phyloP scores from a whole-genome alignment of 2,888 invertebrate genomes.

The Iselma pallidipennis region DNA sequence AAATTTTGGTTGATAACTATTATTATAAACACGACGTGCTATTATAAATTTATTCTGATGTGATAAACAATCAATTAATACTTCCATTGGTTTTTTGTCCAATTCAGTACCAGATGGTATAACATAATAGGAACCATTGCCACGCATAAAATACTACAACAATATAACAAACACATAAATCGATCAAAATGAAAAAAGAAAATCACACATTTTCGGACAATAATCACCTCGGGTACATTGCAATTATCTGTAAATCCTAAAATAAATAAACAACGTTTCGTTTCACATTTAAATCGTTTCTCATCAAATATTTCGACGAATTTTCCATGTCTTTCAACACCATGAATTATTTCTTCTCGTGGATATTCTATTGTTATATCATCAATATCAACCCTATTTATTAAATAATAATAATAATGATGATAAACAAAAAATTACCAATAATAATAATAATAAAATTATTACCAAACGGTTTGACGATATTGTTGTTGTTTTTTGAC shows the following conservation, averaged over 20 bases:
- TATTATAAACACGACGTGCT: conserved; percentile 18
- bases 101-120: conserved; percentile 5
- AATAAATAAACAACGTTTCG: conserved; percentile 7
- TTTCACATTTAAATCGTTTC: conserved; percentile 15
- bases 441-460: background rate
- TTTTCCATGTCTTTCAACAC: conserved; percentile 15
- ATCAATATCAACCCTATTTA: conserved; percentile 18
- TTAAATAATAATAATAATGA: background rate
- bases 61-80: conserved; percentile 14
- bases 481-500: background rate
- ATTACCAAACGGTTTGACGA: conserved; percentile 7
- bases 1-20: conserved; percentile 10
- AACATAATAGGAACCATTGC: conserved; percentile 14
- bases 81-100: conserved; percentile 5
- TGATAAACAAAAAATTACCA: background rate
- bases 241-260: conserved; percentile 14
- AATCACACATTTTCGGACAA: background rate
- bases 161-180: background rate
- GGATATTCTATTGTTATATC: conserved; percentile 15
- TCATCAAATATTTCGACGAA: conserved; percentile 14
- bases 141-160: conserved; percentile 13
- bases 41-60: conserved; percentile 15
- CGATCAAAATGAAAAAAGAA: background rate
- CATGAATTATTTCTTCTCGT: conserved; percentile 6
- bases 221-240: conserved; percentile 16